phyloP scores from a whole-genome alignment of 2,888 invertebrate genomes.

The Drosophila histrio region DNA sequence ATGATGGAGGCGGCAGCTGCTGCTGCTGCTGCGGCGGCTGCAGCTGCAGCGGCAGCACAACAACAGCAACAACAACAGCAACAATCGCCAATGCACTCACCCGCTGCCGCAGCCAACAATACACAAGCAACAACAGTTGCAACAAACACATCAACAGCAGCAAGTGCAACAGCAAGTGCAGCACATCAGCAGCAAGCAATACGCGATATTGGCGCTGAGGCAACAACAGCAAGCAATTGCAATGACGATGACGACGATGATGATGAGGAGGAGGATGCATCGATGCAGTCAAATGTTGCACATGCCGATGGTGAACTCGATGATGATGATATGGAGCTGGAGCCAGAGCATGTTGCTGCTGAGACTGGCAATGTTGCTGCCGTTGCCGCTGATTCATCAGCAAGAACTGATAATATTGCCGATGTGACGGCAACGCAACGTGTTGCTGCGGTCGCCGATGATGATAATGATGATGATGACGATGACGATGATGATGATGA shows the following conservation, averaged over 20 bases:
- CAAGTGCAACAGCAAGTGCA: conserved; percentile 22
- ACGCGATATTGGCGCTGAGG: conserved; percentile 31
- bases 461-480: conserved; percentile 7
- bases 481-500: conserved; percentile 16
- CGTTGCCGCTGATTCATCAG: conserved; percentile 35
- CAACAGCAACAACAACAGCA: conserved; percentile 60
- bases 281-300: conserved; percentile 67
- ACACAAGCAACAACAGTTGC: conserved; percentile 38
- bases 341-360: conserved; percentile 46
- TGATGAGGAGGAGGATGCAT: conserved; percentile 64
- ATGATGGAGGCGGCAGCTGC: conserved; percentile 83
- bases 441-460: conserved; percentile 6
- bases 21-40: conserved; percentile 80
- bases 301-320: conserved; percentile 55
- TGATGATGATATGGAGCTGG: conserved; percentile 67
- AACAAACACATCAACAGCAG: conserved; percentile 25
- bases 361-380: conserved; percentile 1
- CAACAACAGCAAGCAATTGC: conserved; percentile 31
- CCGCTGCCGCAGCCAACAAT: conserved; percentile 46
- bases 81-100: conserved; percentile 80
- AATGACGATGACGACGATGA: conserved; percentile 63
- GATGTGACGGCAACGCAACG: conserved; percentile 23
- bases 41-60: conserved; percentile 71
- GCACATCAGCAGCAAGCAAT: conserved; percentile 30
- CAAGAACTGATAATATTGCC: conserved; percentile 50